Evolutionary conservation across 2,888 invertebrate genomes (phyloP), one percentile per base, ranked within the genome.

Genomic region (Lycia hirtaria): DNA sequence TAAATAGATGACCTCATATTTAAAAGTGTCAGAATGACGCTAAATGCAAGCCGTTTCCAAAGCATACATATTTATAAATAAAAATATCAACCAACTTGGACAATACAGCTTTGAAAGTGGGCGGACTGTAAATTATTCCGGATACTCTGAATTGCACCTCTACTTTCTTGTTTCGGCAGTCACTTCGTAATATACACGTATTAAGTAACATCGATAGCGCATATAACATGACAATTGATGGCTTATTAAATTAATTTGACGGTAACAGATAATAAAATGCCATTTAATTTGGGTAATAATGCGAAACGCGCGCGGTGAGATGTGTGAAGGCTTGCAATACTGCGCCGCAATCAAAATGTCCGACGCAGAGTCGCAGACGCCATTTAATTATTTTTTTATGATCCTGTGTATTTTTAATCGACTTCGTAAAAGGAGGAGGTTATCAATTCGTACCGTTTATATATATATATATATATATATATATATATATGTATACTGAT

Each of bases 211-310:
- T 57, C 50, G n/a, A n/a, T n/a, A n/a, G 49, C 15, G 38, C 41
- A 54, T 32, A 65, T 68, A 56, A 58, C 40, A 43, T 56, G 58
- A 43, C 62, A 69, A 70, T 70, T 73, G 68, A 72, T 68, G 68
- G 64, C 56, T 56, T 64, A 56, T 75, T 72, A 69, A 72, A 63
- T 56, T 62, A 69, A 70, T 73, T 71, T 69, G 71, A 67, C 62
- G 54, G 70, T 73, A 66, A 71, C 66, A 56, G 68, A 64, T 67
- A 69, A 61, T 64, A 59, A 65, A 56, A 57, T 20, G 59, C 49
- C 40, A 64, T 67, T 68, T 72, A 71, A 75, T 72, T 70, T 67
- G 51, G 14, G 20, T 56, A 44, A 62, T 44, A 53, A 45, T 53
- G 62, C 28, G 32, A 63, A 53, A 56, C 45, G 62, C 22, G 64